Conservation (phyloP, 2,113 vertebrate genomes). For the Carassius auratus region DNA sequence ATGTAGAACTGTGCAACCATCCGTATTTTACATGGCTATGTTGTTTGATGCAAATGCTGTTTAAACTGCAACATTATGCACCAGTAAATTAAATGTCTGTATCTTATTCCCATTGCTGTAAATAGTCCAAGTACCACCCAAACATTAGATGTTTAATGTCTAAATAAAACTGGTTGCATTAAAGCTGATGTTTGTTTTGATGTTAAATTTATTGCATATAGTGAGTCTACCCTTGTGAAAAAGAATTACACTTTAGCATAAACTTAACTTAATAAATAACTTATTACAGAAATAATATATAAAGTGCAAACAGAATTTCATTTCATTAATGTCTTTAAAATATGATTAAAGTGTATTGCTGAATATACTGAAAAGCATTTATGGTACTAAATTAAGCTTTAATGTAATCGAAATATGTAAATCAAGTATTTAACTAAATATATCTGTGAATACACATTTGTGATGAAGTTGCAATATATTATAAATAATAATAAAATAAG, state of each 20-base stretch:
- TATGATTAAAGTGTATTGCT: neutral
- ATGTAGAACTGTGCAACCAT: neutral
- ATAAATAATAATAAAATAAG: too few relatives aligned
- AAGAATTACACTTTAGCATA: neutral
- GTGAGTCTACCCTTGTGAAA: neutral
- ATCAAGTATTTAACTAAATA: too few relatives aligned
- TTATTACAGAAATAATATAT: neutral
- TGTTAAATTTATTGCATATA: neutral
- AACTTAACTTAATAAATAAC: neutral
- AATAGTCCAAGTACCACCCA: neutral
- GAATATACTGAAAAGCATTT: neutral
- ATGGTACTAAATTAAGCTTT: neutral
- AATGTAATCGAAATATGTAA: neutral
- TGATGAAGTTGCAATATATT: neutral
- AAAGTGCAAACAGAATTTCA: neutral
- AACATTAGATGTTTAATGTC: neutral
- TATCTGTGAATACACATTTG: neutral
- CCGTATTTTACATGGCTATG: neutral
- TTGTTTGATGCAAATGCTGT: neutral
- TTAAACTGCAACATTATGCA: neutral
- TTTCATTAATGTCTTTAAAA: neutral
- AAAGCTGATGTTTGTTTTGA: neutral
- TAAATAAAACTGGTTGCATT: neutral
- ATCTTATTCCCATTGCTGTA: neutral
- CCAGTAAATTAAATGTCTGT: neutral